These are phyloP conservation scores for Vireo altiloquus DNA, from an alignment of 2,113 vertebrate species.

Conservation along the genomic window DNA sequence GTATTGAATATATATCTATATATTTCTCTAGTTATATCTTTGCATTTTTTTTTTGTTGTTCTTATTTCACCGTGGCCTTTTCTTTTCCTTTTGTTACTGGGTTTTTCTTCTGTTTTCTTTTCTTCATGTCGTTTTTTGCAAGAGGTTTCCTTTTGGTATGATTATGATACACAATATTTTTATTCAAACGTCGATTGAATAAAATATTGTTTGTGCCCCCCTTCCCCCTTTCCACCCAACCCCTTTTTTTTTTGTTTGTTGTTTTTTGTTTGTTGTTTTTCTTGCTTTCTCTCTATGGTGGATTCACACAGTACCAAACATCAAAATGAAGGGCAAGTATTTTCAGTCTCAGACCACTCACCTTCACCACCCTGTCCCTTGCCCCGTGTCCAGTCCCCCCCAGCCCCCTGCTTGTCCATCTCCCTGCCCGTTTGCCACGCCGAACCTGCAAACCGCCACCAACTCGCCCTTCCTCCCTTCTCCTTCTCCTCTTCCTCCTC, in stretches of 20 bases:
- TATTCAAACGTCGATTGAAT: slow-evolving; percentile 99
- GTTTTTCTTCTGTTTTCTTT: slow-evolving; percentile 65
- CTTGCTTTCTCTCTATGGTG: slow-evolving; percentile 99
- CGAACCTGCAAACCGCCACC: slow-evolving; percentile 69
- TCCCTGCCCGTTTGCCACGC: slow-evolving; percentile 75
- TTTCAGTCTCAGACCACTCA: slow-evolving; percentile 97
- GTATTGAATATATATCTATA: slow-evolving; percentile 63
- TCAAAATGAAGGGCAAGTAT: slow-evolving; percentile 98
- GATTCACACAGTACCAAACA: slow-evolving; percentile 96
- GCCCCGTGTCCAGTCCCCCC: slow-evolving; percentile 73
- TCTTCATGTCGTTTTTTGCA: slow-evolving; percentile 78
- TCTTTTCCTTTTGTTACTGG: slow-evolving; percentile 47
- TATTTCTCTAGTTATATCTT: slow-evolving; percentile 67
- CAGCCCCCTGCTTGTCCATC: slow-evolving; percentile 76
- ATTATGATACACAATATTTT: slow-evolving; percentile 99
- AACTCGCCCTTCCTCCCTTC: slow-evolving; percentile 64
- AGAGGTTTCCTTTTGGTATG: slow-evolving; percentile 85
- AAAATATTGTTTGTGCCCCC: slow-evolving; percentile 99
- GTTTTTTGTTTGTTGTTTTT: slow-evolving; percentile 90
- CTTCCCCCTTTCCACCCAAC: slow-evolving; percentile 86
- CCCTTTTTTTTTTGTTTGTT: slow-evolving; percentile 95
- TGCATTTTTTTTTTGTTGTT: slow-evolving; percentile 27
- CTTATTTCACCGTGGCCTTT: slow-evolving; percentile 62
- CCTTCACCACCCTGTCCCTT: slow-evolving; percentile 76
- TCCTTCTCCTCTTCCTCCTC: slow-evolving; percentile 36